These are phyloP conservation scores for Pachypanchax playfairii DNA, from an alignment of 2,113 vertebrate species.

Conservation along the genomic window DNA sequence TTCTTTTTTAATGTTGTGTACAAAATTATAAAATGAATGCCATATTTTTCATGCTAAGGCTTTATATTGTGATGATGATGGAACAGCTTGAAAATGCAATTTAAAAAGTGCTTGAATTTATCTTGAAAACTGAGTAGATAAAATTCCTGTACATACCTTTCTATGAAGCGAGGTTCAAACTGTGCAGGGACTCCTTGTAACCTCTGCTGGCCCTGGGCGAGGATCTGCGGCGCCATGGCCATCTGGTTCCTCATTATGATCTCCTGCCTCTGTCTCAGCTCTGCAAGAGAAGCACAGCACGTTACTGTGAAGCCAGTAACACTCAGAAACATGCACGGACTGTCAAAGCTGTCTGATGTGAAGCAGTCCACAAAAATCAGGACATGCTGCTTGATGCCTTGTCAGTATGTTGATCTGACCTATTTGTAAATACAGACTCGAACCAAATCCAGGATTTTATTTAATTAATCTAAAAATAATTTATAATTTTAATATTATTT, in stretches of 20 bases:
- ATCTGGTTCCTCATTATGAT: conserved; percentile 91
- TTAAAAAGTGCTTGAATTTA: not conserved
- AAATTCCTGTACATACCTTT: conserved; percentile 79
- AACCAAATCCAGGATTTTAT: too few species aligned
- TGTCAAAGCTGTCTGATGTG: conserved; percentile 18
- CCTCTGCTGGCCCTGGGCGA: conserved; percentile 84
- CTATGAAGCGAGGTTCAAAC: conserved; percentile 86
- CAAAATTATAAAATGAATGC: too few species aligned
- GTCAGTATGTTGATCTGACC: too few species aligned
- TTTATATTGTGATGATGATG: too few species aligned
- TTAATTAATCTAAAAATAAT: too few species aligned
- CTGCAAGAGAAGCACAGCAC: conserved; percentile 71
- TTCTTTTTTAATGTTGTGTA: too few species aligned
- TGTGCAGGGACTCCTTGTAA: conserved; percentile 83
- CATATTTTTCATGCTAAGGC: too few species aligned
- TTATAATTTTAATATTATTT: not conserved
- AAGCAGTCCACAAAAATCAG: not conserved
- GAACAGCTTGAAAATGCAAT: not conserved
- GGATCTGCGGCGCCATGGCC: conserved; percentile 87
- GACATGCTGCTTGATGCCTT: not conserved
- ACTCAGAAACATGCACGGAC: conserved; percentile 1
- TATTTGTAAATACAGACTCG: too few species aligned
- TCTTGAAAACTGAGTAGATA: not conserved
- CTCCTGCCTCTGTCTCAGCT: conserved; percentile 88
- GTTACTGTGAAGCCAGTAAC: conserved; percentile 18